Evolutionary conservation across 1,140 invertebrate species (phyloP).

Genomic region (Drosophila rhopaloa): DNA sequence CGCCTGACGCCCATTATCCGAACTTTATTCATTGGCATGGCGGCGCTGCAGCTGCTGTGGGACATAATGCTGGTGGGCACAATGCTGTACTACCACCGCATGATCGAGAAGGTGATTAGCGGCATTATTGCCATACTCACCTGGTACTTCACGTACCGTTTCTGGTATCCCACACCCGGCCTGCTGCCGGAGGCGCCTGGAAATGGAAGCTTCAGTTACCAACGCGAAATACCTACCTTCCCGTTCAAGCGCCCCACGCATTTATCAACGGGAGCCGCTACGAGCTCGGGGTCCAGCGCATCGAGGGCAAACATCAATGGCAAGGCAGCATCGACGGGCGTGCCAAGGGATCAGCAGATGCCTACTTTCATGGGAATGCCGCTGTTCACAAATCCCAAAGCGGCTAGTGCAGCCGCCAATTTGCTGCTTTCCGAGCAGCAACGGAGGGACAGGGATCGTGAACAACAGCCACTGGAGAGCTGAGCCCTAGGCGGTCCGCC

Average conservation of each 20-base stretch:
- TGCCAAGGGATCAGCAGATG: conserved; percentile 50
- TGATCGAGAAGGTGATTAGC: conserved; percentile 97
- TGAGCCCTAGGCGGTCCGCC: conserved; percentile 15
- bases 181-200: conserved; percentile 90
- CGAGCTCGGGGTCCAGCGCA: conserved; percentile 11
- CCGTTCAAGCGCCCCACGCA: conserved; percentile 67
- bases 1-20: conserved; percentile 93
- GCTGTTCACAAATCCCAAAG: conserved; percentile 85
- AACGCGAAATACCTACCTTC: conserved; percentile 79
- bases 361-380: conserved; percentile 93
- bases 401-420: conserved; percentile 53
- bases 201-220: conserved; percentile 92
- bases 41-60: conserved; percentile 93
- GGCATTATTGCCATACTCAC: conserved; percentile 93
- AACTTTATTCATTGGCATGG: conserved; percentile 91
- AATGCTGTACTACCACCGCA: conserved; percentile 96
- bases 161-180: conserved; percentile 89
- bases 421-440: conserved; percentile 44
- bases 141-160: conserved; percentile 96
- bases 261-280: conserved; percentile 38
- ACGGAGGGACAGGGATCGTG: conserved; percentile 36
- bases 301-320: conserved; percentile 44
- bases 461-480: conserved; percentile 39
- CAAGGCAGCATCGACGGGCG: conserved; percentile 23
- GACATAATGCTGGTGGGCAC: conserved; percentile 97